Percentiles rank a stretch among this genome's conserved stretches.
Evolutionary conservation across 2,113 vertebrate species (phyloP).

Genomic region (Rhagologus leucostigma): DNA sequence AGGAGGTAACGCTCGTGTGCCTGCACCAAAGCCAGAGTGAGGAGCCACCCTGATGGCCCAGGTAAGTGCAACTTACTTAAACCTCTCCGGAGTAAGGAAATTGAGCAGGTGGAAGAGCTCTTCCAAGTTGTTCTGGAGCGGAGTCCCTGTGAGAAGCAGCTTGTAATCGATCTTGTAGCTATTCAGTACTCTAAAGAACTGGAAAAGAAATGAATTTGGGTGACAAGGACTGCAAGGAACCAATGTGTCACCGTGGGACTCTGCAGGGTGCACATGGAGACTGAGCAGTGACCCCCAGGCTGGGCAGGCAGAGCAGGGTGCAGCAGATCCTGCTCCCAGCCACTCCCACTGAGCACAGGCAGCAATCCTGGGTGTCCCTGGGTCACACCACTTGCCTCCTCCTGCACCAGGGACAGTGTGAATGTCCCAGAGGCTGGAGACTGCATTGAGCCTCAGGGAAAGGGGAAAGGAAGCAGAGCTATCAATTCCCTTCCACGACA

Average conservation of each 20-base stretch:
- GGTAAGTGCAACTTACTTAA: slow-evolving; percentile 82
- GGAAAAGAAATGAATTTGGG: not conserved
- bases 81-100: slow-evolving; percentile 94
- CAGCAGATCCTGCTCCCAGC: not conserved
- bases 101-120: slow-evolving; percentile 98
- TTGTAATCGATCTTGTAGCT: slow-evolving; percentile 99
- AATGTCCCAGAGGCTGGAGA: not conserved
- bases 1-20: accelerated
- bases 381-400: not conserved
- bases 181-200: slow-evolving; percentile 98
- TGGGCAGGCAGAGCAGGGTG: accelerated
- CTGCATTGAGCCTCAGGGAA: not conserved
- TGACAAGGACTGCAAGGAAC: not conserved
- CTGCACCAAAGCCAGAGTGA: not conserved
- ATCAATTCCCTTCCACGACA: accelerated
- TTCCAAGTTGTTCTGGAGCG: slow-evolving; percentile 97
- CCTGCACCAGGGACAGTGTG: not conserved
- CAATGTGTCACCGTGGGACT: accelerated
- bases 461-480: not conserved
- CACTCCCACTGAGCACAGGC: not conserved
- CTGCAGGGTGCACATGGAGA: not conserved
- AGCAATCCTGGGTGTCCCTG: not conserved
- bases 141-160: slow-evolving; percentile 94
- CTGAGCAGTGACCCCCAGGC: accelerated
- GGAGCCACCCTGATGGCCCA: not conserved